These are phyloP conservation scores for Psammodynastes pulverulentus DNA, from an alignment of 2,113 vertebrate species.

Conservation along the genomic window DNA sequence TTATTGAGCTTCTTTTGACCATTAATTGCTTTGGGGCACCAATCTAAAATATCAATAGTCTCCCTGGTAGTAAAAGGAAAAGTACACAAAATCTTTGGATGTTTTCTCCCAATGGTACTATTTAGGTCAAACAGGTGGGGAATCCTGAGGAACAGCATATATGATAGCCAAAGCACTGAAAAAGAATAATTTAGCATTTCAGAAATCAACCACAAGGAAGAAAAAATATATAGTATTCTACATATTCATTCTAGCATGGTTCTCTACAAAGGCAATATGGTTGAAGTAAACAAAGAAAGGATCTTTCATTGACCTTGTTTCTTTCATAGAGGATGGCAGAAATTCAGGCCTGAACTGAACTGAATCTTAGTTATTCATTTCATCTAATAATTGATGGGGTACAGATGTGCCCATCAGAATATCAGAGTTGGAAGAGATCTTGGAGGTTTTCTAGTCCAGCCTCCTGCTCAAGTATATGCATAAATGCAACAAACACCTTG, in stretches of 20 bases:
- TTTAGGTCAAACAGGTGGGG: not conserved
- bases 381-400: not conserved
- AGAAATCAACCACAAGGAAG: not conserved
- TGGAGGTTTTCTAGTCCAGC: too few relatives aligned
- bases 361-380: not conserved
- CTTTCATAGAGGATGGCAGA: not conserved
- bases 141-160: not conserved
- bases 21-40: not conserved
- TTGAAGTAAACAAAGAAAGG: not conserved
- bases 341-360: not conserved
- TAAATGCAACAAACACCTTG: not conserved
- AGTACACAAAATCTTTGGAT: not conserved
- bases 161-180: not conserved
- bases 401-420: not conserved
- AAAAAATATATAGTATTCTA: not conserved
- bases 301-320: not conserved
- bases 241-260: not conserved
- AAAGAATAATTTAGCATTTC: not conserved
- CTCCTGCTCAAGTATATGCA: not conserved
- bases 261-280: not conserved
- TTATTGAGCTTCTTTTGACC: not conserved
- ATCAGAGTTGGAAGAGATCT: too few relatives aligned
- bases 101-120: not conserved
- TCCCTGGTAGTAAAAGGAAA: not conserved
- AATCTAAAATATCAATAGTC: not conserved